Evolutionary conservation across 2,113 vertebrate genomes (phyloP).

Genomic region (Salvelinus fontinalis): DNA sequence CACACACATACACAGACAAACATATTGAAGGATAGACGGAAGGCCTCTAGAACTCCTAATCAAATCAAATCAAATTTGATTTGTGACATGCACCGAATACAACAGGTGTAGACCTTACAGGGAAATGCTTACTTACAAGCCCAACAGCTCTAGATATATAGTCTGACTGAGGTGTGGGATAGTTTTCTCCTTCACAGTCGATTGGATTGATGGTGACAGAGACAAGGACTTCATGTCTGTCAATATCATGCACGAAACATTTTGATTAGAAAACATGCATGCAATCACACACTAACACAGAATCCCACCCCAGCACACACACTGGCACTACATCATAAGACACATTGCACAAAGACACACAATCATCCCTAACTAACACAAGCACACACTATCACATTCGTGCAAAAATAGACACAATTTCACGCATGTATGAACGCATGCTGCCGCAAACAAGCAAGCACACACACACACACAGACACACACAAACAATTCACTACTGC

Average conservation of each 20-base stretch:
- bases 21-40: too few relatives aligned
- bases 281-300: constrained; percentile 17
- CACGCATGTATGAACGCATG: not conserved
- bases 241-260: constrained; percentile 23
- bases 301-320: not conserved
- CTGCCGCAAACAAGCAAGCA: too few relatives aligned
- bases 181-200: constrained; percentile 6
- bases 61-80: not conserved
- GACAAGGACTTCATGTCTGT: constrained; percentile 5
- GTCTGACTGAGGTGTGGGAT: too few relatives aligned
- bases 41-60: not conserved
- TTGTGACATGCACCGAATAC: too few relatives aligned
- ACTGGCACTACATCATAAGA: not conserved
- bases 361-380: not conserved
- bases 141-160: not conserved
- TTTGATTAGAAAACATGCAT: constrained; percentile 12
- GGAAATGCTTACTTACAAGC: too few relatives aligned
- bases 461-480: too few relatives aligned
- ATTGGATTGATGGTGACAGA: constrained; percentile 3
- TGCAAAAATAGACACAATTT: not conserved
- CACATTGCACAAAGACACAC: constrained; percentile 2
- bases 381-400: not conserved
- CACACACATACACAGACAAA: not conserved
- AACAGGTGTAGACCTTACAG: too few relatives aligned
- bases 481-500: too few relatives aligned